Evolutionary conservation across 2,113 vertebrate species (phyloP), one percentile per base, ranked within the genome.

Genomic region (Tylochromis polylepis): DNA sequence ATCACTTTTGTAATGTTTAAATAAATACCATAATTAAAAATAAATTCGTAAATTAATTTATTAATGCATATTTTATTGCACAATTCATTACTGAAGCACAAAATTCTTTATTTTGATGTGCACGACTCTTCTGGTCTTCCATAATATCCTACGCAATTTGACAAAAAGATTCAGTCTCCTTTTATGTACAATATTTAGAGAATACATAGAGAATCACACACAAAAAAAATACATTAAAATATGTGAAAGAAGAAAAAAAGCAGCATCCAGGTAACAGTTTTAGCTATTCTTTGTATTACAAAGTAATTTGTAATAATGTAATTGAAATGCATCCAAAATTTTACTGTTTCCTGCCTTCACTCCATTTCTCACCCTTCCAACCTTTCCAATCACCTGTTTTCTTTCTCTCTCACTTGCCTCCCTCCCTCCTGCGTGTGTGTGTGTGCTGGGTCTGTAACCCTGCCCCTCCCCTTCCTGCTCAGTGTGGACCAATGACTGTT

Each of bases 1-100:
- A 55, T 55, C 22, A 22, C 53, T 55, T 0, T 55, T 0, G 20
- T 11, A 22, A 55, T 55, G 53, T 55, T 55, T 55, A 55, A 55
- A 55, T 55, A n/a, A 55, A 22, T 55, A 55, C 20, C 22, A 55
- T 55, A 11, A 55, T 55, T 55, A 22, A 55, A 55, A n/a, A 2
- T 55, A 0, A 11, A 55, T 55, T 0, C 5, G 31, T 31, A 31
- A 0, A 22, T 55, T 0, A 1, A 55, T 55, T 0, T 0, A 55
- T 55, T 55, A 55, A 55, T 55, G 0, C 20, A 55, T 55, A 55
- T 55, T 55, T 55, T 20, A 53, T 53, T n/a, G 51, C 51, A 53
- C 4, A 53, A 20, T 10, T 53, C 51, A 55, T 55, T 55, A 55
- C 4, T n/a, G 53, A 55, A 55, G 53, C 53, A 56, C n/a, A 56